Evolutionary conservation across 1,140 invertebrate species (phyloP).

Genomic region (Marisa cornuarietis): DNA sequence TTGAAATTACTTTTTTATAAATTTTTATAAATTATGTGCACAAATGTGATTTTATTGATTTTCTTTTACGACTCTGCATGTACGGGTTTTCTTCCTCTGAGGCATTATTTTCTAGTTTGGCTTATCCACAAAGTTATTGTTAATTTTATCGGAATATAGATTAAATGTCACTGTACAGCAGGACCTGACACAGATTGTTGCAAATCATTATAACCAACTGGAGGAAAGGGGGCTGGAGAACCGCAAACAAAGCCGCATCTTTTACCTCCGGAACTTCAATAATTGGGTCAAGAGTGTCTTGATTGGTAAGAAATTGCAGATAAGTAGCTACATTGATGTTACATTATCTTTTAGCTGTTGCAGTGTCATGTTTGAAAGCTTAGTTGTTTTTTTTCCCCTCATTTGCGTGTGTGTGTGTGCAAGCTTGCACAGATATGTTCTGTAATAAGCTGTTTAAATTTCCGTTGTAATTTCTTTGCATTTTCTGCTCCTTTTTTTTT

Average conservation of each 20-base stretch:
- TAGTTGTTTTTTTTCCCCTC: neutral
- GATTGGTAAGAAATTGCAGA: constrained; percentile 70
- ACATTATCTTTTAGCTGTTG: neutral
- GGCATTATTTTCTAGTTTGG: too few relatives aligned
- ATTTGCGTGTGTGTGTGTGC: neutral
- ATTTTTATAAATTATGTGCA: too few relatives aligned
- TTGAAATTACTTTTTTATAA: too few relatives aligned
- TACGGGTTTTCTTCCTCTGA: too few relatives aligned
- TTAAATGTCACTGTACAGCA: neutral
- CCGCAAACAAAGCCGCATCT: constrained; percentile 87
- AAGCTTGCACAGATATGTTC: neutral
- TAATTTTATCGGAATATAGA: neutral
- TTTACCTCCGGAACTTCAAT: constrained; percentile 95
- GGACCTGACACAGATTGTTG: constrained; percentile 56
- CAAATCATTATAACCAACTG: constrained; percentile 68
- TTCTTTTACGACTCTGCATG: too few relatives aligned
- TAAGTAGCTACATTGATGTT: neutral
- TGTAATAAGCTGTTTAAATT: too few relatives aligned
- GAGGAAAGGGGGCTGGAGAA: constrained; percentile 80
- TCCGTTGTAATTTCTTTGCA: neutral
- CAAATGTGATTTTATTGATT: too few relatives aligned
- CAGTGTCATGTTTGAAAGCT: neutral
- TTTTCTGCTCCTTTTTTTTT: neutral
- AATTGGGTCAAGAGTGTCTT: constrained; percentile 98
- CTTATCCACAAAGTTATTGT: neutral